Evolutionary conservation across 2,113 vertebrate species (phyloP).

Genomic region (Muscicapa adusta): DNA sequence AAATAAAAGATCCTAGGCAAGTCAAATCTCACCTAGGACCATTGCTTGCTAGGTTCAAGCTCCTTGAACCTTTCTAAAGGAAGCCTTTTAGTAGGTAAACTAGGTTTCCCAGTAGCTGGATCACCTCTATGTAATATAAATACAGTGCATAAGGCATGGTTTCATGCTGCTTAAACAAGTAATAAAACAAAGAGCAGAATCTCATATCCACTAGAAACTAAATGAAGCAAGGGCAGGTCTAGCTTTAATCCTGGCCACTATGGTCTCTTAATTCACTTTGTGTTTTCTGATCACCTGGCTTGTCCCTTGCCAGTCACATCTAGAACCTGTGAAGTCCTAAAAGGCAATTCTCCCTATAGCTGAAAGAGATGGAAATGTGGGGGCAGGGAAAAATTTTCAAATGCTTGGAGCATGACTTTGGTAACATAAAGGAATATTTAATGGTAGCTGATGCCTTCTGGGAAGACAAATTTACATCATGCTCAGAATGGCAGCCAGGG

Average conservation of each 20-base stretch:
- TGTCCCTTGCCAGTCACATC: background rate
- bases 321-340: background rate
- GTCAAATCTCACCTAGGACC: background rate
- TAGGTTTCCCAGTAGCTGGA: background rate
- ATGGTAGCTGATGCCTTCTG: background rate
- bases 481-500: rapidly evolving
- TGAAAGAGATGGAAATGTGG: background rate
- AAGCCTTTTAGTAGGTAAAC: background rate
- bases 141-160: background rate
- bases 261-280: background rate
- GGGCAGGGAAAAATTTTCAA: background rate
- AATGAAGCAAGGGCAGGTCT: background rate
- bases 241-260: background rate
- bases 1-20: background rate
- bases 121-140: background rate
- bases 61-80: background rate
- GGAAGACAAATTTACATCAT: background rate
- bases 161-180: background rate
- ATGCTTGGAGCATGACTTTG: background rate
- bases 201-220: background rate
- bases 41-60: background rate
- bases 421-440: background rate
- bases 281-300: background rate
- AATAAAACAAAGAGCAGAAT: background rate
- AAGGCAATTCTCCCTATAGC: background rate